Evolutionary conservation across 1,140 invertebrate species (phyloP), one percentile per base, ranked within the genome.

Genomic region (Atopsyche davidsoni): DNA sequence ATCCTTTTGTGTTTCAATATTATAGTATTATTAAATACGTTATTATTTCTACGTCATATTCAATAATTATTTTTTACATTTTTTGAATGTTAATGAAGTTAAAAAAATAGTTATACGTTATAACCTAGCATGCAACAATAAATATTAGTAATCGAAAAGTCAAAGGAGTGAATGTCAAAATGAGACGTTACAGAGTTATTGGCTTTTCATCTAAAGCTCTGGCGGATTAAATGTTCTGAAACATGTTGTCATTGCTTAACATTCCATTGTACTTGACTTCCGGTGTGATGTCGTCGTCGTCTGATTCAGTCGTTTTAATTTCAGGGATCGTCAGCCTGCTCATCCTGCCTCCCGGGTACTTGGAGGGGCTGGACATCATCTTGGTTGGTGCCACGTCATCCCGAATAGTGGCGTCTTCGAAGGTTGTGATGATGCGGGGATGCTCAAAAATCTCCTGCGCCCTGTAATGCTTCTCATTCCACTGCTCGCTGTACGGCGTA

Each of bases 251-350:
- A 21, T 57, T 53, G 4, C 18, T 47, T 11, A 44, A 24, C 13
- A 50, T 50, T 11, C 31, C 51, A 19, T 46, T 22, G 14, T 50
- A 57, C 38, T 53, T 53, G 4, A 53, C 47, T 53, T 57, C 46
- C 1, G 55, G 55, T 3, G 55, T 57, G n/a, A 51, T 17, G 32
- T 57, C 55, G 11, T 57, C 55, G 17, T 57, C 55, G 31, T 52
- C 45, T 9, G 55, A 57, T 14, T 36, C 36, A 4, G 36, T 17
- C 10, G 19, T 25, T 41, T 49, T 7, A 3, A 16, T 17, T 18
- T 13, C 13, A n/a, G 34, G 49, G 28, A 56, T 51, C 9, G 50
- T 34, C 40, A 56, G 25, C 25, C 14, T 42, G 25, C 32, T 50
- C 48, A 51, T 55, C n/a, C n/a, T n/a, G n/a, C n/a, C n/a, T n/a